phyloP scores from a whole-genome alignment of 2,797 vertebrate species.

The Synaphobranchus kaupii region DNA sequence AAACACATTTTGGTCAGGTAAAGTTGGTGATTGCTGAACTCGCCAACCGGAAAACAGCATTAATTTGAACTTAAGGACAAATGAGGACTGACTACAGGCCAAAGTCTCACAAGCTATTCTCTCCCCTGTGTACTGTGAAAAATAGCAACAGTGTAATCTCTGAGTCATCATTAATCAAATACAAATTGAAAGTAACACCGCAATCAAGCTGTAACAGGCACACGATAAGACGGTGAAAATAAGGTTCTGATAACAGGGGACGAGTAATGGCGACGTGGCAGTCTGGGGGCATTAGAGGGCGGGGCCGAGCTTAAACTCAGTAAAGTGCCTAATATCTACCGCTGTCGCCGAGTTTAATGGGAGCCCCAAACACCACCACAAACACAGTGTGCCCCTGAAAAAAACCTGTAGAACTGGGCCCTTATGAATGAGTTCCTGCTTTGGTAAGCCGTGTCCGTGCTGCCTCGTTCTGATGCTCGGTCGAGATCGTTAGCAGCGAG shows the following conservation, averaged over 20 bases:
- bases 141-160: slow-evolving; percentile 17
- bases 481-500: slow-evolving; percentile 2
- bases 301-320: neutral
- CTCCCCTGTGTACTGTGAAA: neutral
- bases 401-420: slow-evolving; percentile 38
- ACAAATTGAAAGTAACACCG: slow-evolving; percentile 29
- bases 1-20: neutral
- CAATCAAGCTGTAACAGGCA: slow-evolving; percentile 27
- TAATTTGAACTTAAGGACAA: neutral
- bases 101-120: neutral
- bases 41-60: neutral
- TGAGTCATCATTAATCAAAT: slow-evolving; percentile 5
- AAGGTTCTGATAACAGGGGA: neutral
- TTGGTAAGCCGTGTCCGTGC: neutral
- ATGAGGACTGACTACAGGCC: neutral
- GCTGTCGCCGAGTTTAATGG: neutral
- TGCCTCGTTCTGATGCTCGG: neutral
- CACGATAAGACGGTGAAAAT: slow-evolving; percentile 21
- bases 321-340: neutral
- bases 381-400: slow-evolving; percentile 34
- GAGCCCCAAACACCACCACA: slow-evolving; percentile 26
- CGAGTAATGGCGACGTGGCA: slow-evolving; percentile 15
- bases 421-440: slow-evolving; percentile 38
- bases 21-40: neutral
- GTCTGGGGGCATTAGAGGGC: neutral